Percentiles rank a stretch among this genome's conserved stretches.
Conservation (phyloP, 1,140 invertebrate species). For the Drosophila tristis region DNA sequence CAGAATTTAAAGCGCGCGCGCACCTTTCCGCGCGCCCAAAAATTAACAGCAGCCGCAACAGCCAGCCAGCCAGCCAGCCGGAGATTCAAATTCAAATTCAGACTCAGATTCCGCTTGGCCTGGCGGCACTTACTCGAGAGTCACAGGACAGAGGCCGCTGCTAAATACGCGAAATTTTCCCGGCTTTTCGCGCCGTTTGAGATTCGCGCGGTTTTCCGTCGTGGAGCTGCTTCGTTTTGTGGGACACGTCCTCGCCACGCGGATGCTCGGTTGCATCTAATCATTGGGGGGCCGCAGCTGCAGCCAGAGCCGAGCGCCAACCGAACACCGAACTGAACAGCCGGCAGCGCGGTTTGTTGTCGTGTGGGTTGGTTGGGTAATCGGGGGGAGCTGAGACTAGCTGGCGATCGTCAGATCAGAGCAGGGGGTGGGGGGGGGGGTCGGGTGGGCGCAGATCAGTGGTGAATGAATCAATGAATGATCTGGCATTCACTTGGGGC, state of each 20-base stretch:
- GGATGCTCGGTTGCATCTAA: constrained; percentile 81
- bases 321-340: too few species aligned
- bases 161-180: not conserved
- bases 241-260: constrained; percentile 72
- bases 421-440: not conserved
- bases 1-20: constrained; percentile 31
- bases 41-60: not conserved
- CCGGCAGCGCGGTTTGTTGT: too few species aligned
- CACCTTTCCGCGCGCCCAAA: constrained; percentile 30
- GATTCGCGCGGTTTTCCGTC: constrained; percentile 2
- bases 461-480: constrained; percentile 37
- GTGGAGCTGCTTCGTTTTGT: not conserved
- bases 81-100: not conserved
- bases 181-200: constrained; percentile 2
- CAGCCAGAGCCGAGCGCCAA: constrained; percentile 25
- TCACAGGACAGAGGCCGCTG: too few species aligned
- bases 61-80: too few species aligned
- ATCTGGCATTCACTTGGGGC: constrained; percentile 13
- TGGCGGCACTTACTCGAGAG: too few species aligned
- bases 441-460: not conserved
- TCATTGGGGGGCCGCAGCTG: constrained; percentile 43
- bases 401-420: constrained; percentile 1
- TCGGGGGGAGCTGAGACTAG: not conserved
- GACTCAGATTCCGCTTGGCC: too few species aligned
- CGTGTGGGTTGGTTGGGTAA: not conserved